Base-by-base conservation (phyloP, 2,888 invertebrate genomes). In the Empis stercorea region DNA sequence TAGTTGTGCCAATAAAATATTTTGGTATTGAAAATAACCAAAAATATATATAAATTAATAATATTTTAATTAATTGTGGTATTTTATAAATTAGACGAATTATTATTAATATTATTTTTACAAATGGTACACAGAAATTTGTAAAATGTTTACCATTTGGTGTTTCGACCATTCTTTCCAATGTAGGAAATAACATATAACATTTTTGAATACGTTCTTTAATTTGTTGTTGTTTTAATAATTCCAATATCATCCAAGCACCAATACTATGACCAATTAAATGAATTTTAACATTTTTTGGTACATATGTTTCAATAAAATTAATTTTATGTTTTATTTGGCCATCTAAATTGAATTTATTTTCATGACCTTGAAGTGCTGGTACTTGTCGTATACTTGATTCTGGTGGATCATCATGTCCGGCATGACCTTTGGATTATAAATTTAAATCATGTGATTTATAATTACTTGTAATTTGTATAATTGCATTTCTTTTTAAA, bases 191-290 rank as follows among this genome's bases (percentile, higher is more conserved):
- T 3, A 95, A 67, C 52, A 92, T 68, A 65, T 84, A 84, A 50
- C 78, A 73, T 54, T 80, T 78, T n/a, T 71, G 65, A 32, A 84
- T 62, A 56, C 73, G 73, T 27, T 69, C 58, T 57, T 73, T 64
- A 57, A 85, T 66, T 30, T 70, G 61, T 6, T 57, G 70, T 52
- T 79, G 69, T 54, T 81, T 75, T 27, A 87, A 61, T 43, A 89
- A 62, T 61, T 91, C 81, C 48, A 91, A 62, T 51, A 81, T 75
- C 59, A 92, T 80, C 78, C 91, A 89, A 45, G 84, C 77, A 4
- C 95, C 95, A 59, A 94, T 87, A 1, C 94, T 94, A 73, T 95
- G 94, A 2, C 88, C 92, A 55, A 94, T 76, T 36, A 94, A 68
- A 65, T 89, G 83, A 37, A 95, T 64, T 61, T 76, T 81, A n/a